Base-by-base conservation (phyloP, 2,797 vertebrate species). In the Dicrostonyx torquatus region DNA sequence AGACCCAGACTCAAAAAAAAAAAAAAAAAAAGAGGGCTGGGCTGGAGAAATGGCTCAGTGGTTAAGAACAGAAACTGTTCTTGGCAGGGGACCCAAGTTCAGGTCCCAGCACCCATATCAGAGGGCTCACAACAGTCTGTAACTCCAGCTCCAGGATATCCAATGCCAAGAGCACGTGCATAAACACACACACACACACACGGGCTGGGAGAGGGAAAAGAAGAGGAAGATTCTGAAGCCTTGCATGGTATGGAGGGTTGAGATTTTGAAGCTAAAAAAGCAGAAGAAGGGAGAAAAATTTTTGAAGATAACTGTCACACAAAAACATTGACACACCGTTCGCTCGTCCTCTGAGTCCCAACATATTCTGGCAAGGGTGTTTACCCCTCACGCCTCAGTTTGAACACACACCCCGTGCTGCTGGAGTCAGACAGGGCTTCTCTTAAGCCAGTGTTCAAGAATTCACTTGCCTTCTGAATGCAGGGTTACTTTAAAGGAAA, bases 401-500 rank as follows among this genome's bases (percentile, higher is more conserved):
- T 93, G 75, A 94, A 94, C 40, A 93, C 53, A 70, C 96, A 96
- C 96, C 97, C 96, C 87, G 89, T 34, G 24, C 72, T 70, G 88
- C 48, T 0, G 0, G 91, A 96, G 76, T 79, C 0, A 0, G 64
- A 89, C 78, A 22, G 75, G 5, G 84, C 68, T 96, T 93, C 95
- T 94, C 95, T 87, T 92, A 95, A 96, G 96, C 0, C 87, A 55
- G 20, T 22, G 72, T 26, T 92, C 77, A 96, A 90, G 97, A 97
- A 90, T 26, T 84, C 12, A 9, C 73, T 78, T 94, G 55, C 37
- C 40, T 34, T 88, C 93, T 83, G 22, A 0, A 7, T 77, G 75
- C 26, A 73, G 73, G 79, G 78, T 8, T 40, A 64, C 88, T 11
- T 2, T 14, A n/a, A 96, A 92, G 94, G 80, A 82, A 26, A 34